Percentiles rank a stretch among this genome's conserved stretches.
phyloP scores from a whole-genome alignment of 2,113 vertebrate species.

The Pionites leucogaster region DNA sequence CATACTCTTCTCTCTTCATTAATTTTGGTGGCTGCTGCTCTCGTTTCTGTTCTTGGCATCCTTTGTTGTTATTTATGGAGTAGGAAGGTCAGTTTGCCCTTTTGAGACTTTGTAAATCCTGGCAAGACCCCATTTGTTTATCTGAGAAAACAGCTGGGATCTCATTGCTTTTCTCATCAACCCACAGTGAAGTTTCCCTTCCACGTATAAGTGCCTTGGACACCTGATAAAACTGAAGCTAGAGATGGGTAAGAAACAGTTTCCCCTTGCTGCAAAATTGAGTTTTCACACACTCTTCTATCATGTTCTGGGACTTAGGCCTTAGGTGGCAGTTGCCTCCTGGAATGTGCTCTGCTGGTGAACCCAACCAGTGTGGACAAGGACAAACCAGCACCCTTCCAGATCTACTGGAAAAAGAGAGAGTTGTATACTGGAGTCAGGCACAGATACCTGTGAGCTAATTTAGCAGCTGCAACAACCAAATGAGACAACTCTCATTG shows the following conservation, averaged over 20 bases:
- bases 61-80: neutral
- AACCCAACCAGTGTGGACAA: neutral
- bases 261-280: neutral
- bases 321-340: neutral
- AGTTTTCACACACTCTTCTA: neutral
- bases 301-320: neutral
- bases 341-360: neutral
- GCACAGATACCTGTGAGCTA: neutral
- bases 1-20: neutral
- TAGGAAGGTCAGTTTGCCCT: neutral
- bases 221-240: neutral
- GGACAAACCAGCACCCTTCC: neutral
- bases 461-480: neutral
- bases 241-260: neutral
- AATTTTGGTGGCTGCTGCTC: neutral
- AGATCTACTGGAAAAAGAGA: neutral
- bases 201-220: neutral
- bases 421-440: rapidly evolving
- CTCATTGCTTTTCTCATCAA: neutral
- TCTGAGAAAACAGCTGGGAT: neutral
- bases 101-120: neutral
- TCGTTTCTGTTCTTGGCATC: neutral
- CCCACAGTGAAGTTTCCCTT: neutral
- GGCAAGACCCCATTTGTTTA: neutral
- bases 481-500: neutral